Base-by-base conservation (phyloP, 2,888 invertebrate genomes). In the Corythucha ciliata region DNA sequence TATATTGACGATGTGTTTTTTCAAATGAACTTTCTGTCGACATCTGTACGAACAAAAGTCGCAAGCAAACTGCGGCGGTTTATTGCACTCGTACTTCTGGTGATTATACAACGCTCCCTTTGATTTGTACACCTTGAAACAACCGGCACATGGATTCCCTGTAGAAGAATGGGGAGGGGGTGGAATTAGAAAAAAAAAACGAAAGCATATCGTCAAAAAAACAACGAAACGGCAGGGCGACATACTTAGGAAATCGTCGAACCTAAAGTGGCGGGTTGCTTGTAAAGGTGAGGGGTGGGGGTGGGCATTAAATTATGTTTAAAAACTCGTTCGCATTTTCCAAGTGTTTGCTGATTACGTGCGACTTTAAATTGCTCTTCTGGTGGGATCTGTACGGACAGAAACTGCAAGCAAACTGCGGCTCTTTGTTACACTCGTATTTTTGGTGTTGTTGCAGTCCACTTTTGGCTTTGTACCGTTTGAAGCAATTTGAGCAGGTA, bases 381-480 rank as follows among this genome's bases (percentile, higher is more conserved):
- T 63, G 62, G 25, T 62, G 65, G 48, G 63, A 60, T 48, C 53
- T 61, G 21, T 63, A 59, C 1, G 57, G 53, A 47, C 67, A 68
- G 22, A 63, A 61, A 1, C 61, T 61, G 42, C 68, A 68, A 6
- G 57, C 57, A 34, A 64, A 67, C 47, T 61, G 65, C 0, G 65
- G 63, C 25, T 63, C 64, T 29, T 61, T 60, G 8, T 65, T 65
- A 50, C 67, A 67, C 41, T 63, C 64, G 14, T 59, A 62, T 18
- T 53, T 54, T 20, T 37, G 48, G 34, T 58, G 58, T n/a, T 40
- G 32, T 4, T 24, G 16, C 3, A 56, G 32, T n/a, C 44, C 45
- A 8, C 14, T 33, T 25, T 47, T 53, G 42, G 48, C 26, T 26
- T 55, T 56, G 41, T 54, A 58, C 22, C 37, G 12, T 26, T 53